These are phyloP conservation scores for Buathra laborator DNA, from an alignment of 2,888 invertebrate species.

Conservation along the genomic window DNA sequence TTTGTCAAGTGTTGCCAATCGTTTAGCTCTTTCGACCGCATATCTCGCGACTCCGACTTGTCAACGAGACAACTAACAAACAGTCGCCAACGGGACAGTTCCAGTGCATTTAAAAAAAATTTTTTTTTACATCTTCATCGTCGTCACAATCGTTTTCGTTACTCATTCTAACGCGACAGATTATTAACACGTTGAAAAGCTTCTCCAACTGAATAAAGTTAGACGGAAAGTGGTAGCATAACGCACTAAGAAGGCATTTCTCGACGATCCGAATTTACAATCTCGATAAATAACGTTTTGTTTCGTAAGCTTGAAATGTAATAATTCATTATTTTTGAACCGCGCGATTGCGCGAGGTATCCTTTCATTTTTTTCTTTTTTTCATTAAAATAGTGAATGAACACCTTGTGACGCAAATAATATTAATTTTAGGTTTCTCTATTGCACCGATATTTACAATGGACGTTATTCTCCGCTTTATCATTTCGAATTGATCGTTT, in stretches of 20 bases:
- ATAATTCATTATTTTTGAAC: constrained; percentile 51
- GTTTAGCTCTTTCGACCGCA: no score
- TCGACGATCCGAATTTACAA: constrained; percentile 49
- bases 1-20: constrained; percentile 12
- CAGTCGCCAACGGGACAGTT: neutral
- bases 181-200: constrained; percentile 45
- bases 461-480: constrained; percentile 79
- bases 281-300: constrained; percentile 39
- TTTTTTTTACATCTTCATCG: constrained; percentile 41
- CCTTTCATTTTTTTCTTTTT: constrained; percentile 65
- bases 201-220: constrained; percentile 51
- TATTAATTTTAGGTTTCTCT: constrained; percentile 80
- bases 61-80: neutral
- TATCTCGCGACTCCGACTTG: neutral
- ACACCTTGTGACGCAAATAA: constrained; percentile 78
- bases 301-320: constrained; percentile 24
- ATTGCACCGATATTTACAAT: constrained; percentile 84
- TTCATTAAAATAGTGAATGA: constrained; percentile 72
- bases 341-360: constrained; percentile 68
- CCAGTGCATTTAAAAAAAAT: constrained; percentile 13
- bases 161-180: constrained; percentile 29
- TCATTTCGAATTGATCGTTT: constrained; percentile 62
- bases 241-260: constrained; percentile 58
- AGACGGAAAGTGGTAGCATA: constrained; percentile 40
- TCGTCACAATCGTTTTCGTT: constrained; percentile 28